phyloP scores from a whole-genome alignment of 2,888 invertebrate genomes.

The Schizaphis graminum region DNA sequence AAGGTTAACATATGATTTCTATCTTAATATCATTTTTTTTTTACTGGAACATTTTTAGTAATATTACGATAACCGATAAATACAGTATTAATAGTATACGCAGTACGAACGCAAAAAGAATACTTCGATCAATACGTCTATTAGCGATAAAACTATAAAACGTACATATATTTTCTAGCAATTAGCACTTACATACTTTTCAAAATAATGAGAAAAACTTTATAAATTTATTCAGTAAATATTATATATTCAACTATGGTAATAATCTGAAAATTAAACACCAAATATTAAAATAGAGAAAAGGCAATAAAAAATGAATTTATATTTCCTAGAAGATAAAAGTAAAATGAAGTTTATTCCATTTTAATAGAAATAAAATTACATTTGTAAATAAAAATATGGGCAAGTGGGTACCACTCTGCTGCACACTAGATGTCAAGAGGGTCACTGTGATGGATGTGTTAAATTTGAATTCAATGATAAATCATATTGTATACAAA shows the following conservation, averaged over 20 bases:
- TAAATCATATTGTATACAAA: too few relatives aligned
- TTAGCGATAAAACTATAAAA: not conserved
- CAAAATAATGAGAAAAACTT: not conserved
- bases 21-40: not conserved
- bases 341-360: not conserved
- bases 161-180: not conserved
- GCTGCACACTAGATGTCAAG: too few relatives aligned
- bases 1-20: not conserved
- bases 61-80: not conserved
- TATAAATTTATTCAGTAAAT: not conserved
- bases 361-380: not conserved
- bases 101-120: too few relatives aligned
- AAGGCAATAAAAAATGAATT: not conserved
- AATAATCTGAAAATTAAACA: not conserved
- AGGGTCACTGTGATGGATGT: too few relatives aligned
- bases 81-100: too few relatives aligned
- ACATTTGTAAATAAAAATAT: not conserved
- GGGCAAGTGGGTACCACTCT: too few relatives aligned
- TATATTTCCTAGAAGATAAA: too few relatives aligned
- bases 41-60: not conserved
- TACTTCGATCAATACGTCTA: not conserved
- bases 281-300: not conserved
- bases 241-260: not conserved
- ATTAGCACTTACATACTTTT: not conserved
- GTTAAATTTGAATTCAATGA: too few relatives aligned